Evolutionary conservation across 2,888 invertebrate genomes (phyloP), one percentile per base, ranked within the genome.

Genomic region (Siphlonurus alternatus): DNA sequence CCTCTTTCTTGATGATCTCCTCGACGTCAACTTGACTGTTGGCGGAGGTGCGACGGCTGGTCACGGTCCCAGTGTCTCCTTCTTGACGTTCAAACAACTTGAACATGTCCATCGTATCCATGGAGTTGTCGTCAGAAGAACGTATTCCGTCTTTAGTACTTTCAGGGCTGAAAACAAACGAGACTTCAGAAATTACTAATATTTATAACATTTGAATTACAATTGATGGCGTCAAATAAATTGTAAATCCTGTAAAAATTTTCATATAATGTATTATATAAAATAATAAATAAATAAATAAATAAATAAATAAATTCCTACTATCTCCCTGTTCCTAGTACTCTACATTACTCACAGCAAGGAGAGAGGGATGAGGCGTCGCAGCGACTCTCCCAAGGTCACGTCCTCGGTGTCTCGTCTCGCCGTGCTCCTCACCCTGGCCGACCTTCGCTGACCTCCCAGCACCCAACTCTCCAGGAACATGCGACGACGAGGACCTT

Each of bases 381-480:
- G 79, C 20, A 89, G 74, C 1, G 82, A 84, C 70, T 87, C 86
- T 73, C 85, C 85, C 65, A 73, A 51, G 23, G 68, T 68, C 24
- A 83, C 83, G 68, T 84, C 82, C 67, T 79, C 80, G 51, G 79
- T 79, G 71, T 83, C 81, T 65, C 79, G 78, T 68, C 80, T 81
- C 63, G 77, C 78, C 2, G 80, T 74, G 63, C 74, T 74, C 66
- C 76, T 71, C 2, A 76, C 77, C 67, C 78, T 70, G 1, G 78
- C 76, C 0, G 79, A 77, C 63, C 78, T 69, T 73, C 72, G 78
- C 66, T 74, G 85, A 63, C 79, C 80, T 69, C 87, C 88, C 87
- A 88, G 89, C 62, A 87, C 86, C 87, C 89, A 88, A 69, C 86
- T 85, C 70, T 88, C 84, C 23, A 89, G 74, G 69, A 84, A 84